phyloP scores from a whole-genome alignment of 2,113 vertebrate genomes.

The Erythrolamprus reginae region DNA sequence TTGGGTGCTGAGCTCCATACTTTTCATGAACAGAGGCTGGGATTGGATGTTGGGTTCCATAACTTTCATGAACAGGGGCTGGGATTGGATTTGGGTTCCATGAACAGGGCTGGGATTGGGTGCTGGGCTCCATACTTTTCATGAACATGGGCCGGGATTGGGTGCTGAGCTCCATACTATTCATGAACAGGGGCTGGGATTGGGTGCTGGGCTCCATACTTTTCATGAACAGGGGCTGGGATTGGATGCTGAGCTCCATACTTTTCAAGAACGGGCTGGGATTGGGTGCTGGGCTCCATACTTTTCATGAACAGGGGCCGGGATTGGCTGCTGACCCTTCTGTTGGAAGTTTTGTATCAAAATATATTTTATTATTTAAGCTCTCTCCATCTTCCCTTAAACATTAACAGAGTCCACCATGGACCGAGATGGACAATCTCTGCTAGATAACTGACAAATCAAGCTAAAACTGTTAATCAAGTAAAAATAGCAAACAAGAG shows the following conservation, averaged over 20 bases:
- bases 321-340: background rate
- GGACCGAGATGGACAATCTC: background rate
- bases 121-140: background rate
- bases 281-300: too few relatives aligned
- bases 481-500: background rate
- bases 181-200: background rate
- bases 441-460: background rate
- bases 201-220: background rate
- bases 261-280: too few relatives aligned
- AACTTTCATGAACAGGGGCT: too few relatives aligned
- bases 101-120: background rate
- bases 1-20: too few relatives aligned
- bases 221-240: background rate
- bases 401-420: too few relatives aligned
- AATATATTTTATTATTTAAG: too few relatives aligned
- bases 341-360: too few relatives aligned
- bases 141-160: background rate
- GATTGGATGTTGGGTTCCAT: too few relatives aligned
- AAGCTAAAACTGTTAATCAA: background rate
- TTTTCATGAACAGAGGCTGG: too few relatives aligned
- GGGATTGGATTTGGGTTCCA: background rate
- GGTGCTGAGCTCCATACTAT: background rate
- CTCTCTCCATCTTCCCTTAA: background rate
- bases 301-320: too few relatives aligned
- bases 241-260: background rate